Percentiles rank a stretch among this genome's conserved stretches.
These are phyloP conservation scores for Lucifuga dentata DNA, from an alignment of 2,113 vertebrate genomes.

Conservation along the genomic window DNA sequence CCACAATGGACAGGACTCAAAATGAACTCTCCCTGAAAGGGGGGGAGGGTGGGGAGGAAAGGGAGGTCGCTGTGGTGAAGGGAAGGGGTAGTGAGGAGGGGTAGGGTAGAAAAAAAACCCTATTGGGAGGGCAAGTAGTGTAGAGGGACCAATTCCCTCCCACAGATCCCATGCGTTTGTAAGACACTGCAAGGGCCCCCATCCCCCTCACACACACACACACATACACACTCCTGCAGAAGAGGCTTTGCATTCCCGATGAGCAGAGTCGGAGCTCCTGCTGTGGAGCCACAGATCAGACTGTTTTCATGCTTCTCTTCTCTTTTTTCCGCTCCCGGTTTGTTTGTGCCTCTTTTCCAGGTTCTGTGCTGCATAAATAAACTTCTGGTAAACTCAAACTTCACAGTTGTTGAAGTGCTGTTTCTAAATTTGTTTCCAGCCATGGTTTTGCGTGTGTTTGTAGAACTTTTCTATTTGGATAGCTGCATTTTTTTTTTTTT, in stretches of 20 bases:
- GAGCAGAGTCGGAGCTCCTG: slow-evolving; percentile 69
- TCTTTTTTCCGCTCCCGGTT: slow-evolving; percentile 21
- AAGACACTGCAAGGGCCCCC: slow-evolving; percentile 48
- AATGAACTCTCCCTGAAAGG: slow-evolving; percentile 75
- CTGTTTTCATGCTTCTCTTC: slow-evolving; percentile 62
- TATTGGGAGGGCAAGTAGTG: slow-evolving; percentile 56
- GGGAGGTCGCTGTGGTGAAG: slow-evolving; percentile 40
- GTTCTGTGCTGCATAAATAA: slow-evolving; percentile 36
- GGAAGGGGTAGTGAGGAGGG: slow-evolving; percentile 63
- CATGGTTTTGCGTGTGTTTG: slow-evolving; percentile 12
- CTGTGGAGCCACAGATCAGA: slow-evolving; percentile 68
- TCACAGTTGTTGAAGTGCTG: slow-evolving; percentile 29
- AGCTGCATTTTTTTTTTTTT: slow-evolving; percentile 21
- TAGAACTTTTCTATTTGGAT: slow-evolving; percentile 28
- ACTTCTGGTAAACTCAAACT: slow-evolving; percentile 34
- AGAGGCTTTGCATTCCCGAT: slow-evolving; percentile 87
- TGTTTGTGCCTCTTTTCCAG: slow-evolving; percentile 24
- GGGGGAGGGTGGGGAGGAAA: slow-evolving; percentile 48
- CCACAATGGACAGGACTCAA: slow-evolving; percentile 81
- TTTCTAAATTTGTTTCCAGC: slow-evolving; percentile 15
- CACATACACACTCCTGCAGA: slow-evolving; percentile 38
- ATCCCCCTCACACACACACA: too few species aligned
- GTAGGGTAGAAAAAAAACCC: slow-evolving; percentile 48
- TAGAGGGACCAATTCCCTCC: slow-evolving; percentile 73
- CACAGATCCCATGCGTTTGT: slow-evolving; percentile 68